Evolutionary conservation across 2,113 vertebrate genomes (phyloP).

Genomic region (Lepus timidus): DNA sequence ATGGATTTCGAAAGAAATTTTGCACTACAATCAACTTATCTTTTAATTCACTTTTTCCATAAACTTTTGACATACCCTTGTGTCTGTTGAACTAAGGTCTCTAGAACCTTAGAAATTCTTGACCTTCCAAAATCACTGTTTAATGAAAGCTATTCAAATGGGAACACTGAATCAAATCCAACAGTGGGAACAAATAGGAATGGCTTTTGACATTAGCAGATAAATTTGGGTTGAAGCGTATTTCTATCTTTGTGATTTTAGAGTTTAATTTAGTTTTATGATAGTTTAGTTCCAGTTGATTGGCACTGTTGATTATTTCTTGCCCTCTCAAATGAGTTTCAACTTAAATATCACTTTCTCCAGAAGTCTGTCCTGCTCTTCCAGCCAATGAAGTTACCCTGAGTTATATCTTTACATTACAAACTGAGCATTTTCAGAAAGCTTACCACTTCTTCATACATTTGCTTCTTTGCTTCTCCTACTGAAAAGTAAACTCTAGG

Average conservation of each 20-base stretch:
- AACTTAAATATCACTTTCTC: neutral
- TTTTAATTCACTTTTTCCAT: no score
- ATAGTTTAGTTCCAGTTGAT: neutral
- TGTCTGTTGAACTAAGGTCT: neutral
- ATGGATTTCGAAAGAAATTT: no score
- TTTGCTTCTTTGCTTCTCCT: slow-evolving; percentile 49
- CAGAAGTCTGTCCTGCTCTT: neutral
- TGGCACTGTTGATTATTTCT: neutral
- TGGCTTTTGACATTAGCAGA: neutral
- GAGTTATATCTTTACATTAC: neutral
- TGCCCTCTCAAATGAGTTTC: neutral
- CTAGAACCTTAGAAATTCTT: neutral
- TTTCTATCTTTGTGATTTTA: neutral
- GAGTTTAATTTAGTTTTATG: neutral
- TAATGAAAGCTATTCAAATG: neutral
- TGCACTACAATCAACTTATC: no score
- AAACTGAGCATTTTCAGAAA: neutral
- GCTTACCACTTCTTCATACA: neutral
- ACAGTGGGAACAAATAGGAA: neutral
- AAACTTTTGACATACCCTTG: no score
- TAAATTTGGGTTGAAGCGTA: neutral
- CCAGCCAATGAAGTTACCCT: neutral
- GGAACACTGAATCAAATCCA: neutral
- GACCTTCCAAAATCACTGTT: neutral
- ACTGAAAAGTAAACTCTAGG: slow-evolving; percentile 1